These are phyloP conservation scores for Silurus meridionalis DNA, from an alignment of 2,113 vertebrate species.

Conservation along the genomic window DNA sequence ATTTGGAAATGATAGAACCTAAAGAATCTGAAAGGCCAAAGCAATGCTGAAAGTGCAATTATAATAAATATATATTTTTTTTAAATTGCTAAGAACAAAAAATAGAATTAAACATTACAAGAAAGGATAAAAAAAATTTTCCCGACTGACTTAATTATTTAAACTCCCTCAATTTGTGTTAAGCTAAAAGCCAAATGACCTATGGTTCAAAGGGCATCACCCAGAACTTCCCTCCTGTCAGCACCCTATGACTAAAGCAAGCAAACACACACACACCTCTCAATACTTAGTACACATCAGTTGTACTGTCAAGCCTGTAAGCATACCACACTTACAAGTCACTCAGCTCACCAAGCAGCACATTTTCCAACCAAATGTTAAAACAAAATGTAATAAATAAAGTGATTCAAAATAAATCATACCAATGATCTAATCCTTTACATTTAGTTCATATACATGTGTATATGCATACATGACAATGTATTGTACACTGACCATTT, in stretches of 20 bases:
- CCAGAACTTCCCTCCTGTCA: slow-evolving; percentile 43
- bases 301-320: background rate
- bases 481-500: background rate
- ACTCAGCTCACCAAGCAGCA: background rate
- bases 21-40: no score
- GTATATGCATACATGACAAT: background rate
- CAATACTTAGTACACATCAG: background rate
- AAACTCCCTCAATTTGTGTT: slow-evolving; percentile 39
- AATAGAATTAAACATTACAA: background rate
- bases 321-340: background rate
- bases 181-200: slow-evolving; percentile 47
- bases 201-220: slow-evolving; percentile 47
- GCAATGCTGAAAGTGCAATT: background rate
- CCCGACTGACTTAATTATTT: slow-evolving; percentile 16
- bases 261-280: background rate
- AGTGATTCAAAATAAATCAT: background rate
- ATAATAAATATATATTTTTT: background rate
- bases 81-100: background rate
- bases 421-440: background rate
- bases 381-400: background rate
- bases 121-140: background rate
- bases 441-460: background rate
- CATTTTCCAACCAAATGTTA: background rate
- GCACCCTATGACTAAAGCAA: slow-evolving; percentile 28
- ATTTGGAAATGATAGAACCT: background rate